Evolutionary conservation across 2,113 vertebrate species (phyloP).

Genomic region (Fregetta grallaria): DNA sequence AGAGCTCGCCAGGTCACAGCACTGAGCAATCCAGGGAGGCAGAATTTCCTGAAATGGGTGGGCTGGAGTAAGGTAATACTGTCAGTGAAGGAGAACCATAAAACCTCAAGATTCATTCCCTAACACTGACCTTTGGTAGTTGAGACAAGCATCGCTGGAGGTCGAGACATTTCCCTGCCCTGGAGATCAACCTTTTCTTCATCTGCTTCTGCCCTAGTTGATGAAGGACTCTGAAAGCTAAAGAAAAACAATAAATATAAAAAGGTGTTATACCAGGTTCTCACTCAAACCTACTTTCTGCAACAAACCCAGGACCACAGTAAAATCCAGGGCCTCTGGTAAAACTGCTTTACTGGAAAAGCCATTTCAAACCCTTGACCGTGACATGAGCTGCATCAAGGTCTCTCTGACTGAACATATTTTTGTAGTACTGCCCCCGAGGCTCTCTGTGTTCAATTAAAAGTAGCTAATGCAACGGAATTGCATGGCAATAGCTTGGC

Average conservation of each 20-base stretch:
- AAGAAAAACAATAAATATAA: not conserved
- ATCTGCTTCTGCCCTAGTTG: not conserved
- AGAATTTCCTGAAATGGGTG: not conserved
- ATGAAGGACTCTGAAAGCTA: not conserved
- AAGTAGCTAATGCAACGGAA: conserved; percentile 11
- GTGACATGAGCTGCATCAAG: not conserved
- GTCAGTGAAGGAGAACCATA: not conserved
- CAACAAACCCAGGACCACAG: not conserved
- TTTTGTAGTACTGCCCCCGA: not conserved
- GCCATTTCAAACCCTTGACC: not conserved
- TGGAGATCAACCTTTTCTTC: not conserved
- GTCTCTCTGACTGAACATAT: not conserved
- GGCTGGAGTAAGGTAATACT: not conserved
- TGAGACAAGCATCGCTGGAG: conserved; percentile 66
- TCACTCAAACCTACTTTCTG: not conserved
- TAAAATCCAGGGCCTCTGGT: not conserved
- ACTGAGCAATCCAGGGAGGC: not conserved
- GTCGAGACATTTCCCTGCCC: not conserved
- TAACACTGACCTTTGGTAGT: conserved; percentile 68
- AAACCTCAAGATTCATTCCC: not conserved
- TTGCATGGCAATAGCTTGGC: not conserved
- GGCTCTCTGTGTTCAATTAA: not conserved
- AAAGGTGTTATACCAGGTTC: not conserved
- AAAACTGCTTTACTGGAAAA: conserved; percentile 21
- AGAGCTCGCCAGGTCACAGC: not conserved